Evolutionary conservation across 1,140 invertebrate genomes (phyloP).

Genomic region (Aricia agestis): DNA sequence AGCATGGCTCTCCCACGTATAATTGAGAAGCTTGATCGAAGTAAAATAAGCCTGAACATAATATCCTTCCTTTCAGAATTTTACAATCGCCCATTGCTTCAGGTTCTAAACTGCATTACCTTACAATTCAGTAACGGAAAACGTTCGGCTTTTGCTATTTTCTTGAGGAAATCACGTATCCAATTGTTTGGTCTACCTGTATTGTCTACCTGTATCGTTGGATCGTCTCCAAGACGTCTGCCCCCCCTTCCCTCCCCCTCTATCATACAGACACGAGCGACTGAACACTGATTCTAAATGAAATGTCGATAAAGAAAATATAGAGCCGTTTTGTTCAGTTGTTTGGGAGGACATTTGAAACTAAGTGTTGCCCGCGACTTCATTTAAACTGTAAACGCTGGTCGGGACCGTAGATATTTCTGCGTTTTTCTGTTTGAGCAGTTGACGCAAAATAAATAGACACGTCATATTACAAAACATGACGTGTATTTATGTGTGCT

Average conservation of each 20-base stretch:
- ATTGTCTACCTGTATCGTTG: background rate
- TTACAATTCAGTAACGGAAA: background rate
- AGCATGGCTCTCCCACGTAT: no score
- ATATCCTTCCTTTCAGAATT: background rate
- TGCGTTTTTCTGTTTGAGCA: no score
- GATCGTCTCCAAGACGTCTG: background rate
- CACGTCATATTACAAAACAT: no score
- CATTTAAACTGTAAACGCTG: background rate
- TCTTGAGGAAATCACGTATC: background rate
- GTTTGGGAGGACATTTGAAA: background rate
- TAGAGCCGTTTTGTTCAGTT: background rate
- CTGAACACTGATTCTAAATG: constrained; percentile 1
- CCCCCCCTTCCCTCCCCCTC: background rate
- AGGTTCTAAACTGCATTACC: background rate
- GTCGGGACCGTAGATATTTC: no score
- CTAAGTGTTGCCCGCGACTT: background rate
- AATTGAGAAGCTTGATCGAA: no score
- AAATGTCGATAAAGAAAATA: background rate
- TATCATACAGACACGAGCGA: background rate
- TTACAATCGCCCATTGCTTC: no score
- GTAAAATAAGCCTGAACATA: background rate
- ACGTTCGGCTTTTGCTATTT: background rate
- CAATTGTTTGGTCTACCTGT: background rate
- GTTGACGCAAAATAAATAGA: no score
- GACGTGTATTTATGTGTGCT: no score